A percentile compares a stretch with the other conserved stretches of the same genome.
Evolutionary conservation across 2,797 vertebrate genomes (phyloP).

Genomic region (Hypotaenidia philippensis): DNA sequence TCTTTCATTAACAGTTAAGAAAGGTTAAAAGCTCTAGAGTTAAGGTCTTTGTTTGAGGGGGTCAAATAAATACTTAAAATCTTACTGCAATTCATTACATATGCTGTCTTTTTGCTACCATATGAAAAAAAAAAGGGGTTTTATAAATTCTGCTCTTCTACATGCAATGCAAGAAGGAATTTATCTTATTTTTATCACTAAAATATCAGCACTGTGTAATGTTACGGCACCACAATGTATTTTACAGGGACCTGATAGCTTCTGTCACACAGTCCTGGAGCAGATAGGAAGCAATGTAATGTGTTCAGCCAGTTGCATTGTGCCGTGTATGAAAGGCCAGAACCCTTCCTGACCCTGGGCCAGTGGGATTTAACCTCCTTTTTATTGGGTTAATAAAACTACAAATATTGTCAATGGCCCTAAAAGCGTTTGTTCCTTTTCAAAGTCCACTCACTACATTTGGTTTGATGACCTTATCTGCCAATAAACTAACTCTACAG

Average conservation of each 20-base stretch:
- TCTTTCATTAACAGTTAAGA: neutral
- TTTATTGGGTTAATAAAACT: slow-evolving; percentile 15
- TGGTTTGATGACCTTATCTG: neutral
- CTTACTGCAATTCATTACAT: neutral
- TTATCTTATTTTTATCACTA: neutral
- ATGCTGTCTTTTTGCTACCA: neutral
- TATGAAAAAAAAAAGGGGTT: neutral
- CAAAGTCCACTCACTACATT: neutral
- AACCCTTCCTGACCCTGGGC: neutral
- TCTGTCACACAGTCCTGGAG: neutral
- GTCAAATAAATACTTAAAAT: slow-evolving; percentile 1
- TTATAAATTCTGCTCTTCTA: neutral
- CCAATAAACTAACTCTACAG: neutral
- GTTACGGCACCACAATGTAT: neutral
- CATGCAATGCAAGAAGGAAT: neutral
- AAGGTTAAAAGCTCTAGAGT: slow-evolving; percentile 14
- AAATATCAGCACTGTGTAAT: neutral
- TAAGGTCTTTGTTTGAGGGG: neutral
- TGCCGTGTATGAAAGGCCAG: neutral
- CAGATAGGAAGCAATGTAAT: neutral
- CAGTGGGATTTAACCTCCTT: neutral
- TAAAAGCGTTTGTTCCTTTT: neutral
- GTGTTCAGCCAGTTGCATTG: neutral
- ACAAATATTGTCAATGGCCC: neutral
- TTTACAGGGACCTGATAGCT: neutral